Conservation (phyloP, 2,113 vertebrate species). For the Genyomyrus donnyi region DNA sequence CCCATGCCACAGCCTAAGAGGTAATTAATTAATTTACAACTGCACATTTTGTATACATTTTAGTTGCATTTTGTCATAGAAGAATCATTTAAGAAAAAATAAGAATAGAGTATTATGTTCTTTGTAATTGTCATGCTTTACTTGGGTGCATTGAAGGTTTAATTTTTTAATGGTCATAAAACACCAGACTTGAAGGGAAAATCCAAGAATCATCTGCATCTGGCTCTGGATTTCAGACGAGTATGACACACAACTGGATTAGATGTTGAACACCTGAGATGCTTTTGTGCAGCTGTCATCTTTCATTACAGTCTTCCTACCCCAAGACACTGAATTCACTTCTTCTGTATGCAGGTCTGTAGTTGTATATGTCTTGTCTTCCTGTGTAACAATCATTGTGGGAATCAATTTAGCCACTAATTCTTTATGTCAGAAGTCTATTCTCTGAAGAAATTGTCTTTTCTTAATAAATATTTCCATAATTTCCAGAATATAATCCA, state of each 20-base stretch:
- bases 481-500: background rate
- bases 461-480: slow-evolving; percentile 13
- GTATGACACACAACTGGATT: background rate
- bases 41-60: slow-evolving; percentile 43
- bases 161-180: background rate
- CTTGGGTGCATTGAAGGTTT: background rate
- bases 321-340: slow-evolving; percentile 10
- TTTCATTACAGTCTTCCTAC: slow-evolving; percentile 13
- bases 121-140: background rate
- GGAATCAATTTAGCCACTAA: background rate
- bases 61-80: slow-evolving; percentile 48
- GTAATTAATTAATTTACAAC: slow-evolving; percentile 60
- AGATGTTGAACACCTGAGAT: slow-evolving; percentile 3
- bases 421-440: background rate
- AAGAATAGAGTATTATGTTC: slow-evolving; percentile 12
- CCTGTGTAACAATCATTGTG: slow-evolving; percentile 14
- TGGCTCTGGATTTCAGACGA: slow-evolving; percentile 6
- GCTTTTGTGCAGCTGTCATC: slow-evolving; percentile 20
- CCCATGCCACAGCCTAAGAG: slow-evolving; percentile 40
- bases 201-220: background rate
- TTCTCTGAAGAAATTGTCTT: background rate
- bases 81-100: slow-evolving; percentile 61
- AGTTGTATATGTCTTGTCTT: slow-evolving; percentile 15
- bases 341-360: slow-evolving; percentile 4
- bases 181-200: slow-evolving; percentile 9